Percentiles rank a stretch among this genome's conserved stretches.
These are phyloP conservation scores for Ondatra zibethicus DNA, from an alignment of 2,113 vertebrate species.

Conservation along the genomic window DNA sequence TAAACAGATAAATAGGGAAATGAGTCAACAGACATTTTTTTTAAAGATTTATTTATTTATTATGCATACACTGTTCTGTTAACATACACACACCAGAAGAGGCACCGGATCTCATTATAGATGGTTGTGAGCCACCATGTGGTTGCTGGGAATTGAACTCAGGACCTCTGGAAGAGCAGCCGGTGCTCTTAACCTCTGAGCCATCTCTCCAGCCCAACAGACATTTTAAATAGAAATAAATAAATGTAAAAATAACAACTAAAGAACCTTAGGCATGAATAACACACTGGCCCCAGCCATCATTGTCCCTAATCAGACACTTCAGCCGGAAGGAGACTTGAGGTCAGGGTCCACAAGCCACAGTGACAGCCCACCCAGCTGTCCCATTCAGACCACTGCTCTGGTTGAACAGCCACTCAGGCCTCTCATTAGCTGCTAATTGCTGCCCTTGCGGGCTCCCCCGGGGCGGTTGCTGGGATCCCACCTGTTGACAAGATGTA, in stretches of 20 bases:
- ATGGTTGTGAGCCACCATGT: too few species aligned
- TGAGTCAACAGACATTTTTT: not conserved
- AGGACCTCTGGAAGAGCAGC: too few species aligned
- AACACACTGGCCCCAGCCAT: not conserved
- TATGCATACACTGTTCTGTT: too few species aligned
- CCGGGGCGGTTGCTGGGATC: not conserved
- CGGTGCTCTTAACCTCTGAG: too few species aligned
- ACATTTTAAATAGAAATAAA: not conserved
- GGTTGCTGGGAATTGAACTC: too few species aligned
- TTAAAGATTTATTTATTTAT: too few species aligned
- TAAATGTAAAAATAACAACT: not conserved
- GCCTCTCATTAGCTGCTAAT: conserved; percentile 69
- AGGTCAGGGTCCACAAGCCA: too few species aligned
- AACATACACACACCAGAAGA: too few species aligned
- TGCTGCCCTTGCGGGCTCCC: fast-evolving
- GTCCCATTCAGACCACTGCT: not conserved
- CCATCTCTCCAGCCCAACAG: too few species aligned
- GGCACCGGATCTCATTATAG: too few species aligned
- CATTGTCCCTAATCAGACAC: not conserved
- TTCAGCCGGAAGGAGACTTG: not conserved
- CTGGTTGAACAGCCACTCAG: not conserved
- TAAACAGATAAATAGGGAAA: not conserved
- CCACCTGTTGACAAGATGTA: conserved; percentile 80
- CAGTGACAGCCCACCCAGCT: not conserved
- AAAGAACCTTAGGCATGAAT: not conserved